Evolutionary conservation across 2,797 vertebrate genomes (phyloP).

Genomic region (Xerus rutilus): DNA sequence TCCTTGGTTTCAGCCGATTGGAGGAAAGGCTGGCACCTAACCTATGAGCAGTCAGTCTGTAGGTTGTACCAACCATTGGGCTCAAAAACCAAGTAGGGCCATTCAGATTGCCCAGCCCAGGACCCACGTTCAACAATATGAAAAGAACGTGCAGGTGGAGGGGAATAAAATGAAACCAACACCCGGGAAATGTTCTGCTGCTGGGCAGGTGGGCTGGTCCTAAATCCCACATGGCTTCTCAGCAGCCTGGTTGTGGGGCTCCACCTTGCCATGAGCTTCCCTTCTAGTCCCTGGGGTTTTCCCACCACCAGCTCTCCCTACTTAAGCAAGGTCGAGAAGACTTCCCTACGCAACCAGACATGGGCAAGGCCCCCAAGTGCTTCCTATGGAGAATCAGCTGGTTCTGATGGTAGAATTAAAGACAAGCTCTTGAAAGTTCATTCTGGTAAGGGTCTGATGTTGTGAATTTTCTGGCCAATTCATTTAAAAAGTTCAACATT

Average conservation of each 20-base stretch:
- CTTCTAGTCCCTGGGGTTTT: not conserved
- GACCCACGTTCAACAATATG: not conserved
- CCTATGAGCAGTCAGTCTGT: not conserved
- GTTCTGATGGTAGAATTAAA: not conserved
- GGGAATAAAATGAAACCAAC: not conserved
- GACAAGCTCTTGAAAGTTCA: not conserved
- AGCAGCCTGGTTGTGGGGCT: not conserved
- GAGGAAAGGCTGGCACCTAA: not conserved
- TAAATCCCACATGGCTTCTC: not conserved
- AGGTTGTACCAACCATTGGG: not conserved
- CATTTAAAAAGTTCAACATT: not conserved
- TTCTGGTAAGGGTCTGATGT: not conserved
- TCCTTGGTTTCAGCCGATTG: not conserved
- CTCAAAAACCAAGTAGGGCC: not conserved
- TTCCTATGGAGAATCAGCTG: not conserved
- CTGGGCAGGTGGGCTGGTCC: not conserved
- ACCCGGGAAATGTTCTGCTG: fast-evolving
- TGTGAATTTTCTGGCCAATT: not conserved
- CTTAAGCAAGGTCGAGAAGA: not conserved
- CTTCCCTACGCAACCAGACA: not conserved
- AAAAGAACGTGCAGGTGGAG: not conserved
- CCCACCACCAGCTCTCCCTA: too few relatives aligned
- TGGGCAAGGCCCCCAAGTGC: not conserved
- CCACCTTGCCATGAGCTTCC: not conserved
- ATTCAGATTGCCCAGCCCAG: not conserved